Evolutionary conservation across 2,113 vertebrate species (phyloP).

Genomic region (Vulpes lagopus): DNA sequence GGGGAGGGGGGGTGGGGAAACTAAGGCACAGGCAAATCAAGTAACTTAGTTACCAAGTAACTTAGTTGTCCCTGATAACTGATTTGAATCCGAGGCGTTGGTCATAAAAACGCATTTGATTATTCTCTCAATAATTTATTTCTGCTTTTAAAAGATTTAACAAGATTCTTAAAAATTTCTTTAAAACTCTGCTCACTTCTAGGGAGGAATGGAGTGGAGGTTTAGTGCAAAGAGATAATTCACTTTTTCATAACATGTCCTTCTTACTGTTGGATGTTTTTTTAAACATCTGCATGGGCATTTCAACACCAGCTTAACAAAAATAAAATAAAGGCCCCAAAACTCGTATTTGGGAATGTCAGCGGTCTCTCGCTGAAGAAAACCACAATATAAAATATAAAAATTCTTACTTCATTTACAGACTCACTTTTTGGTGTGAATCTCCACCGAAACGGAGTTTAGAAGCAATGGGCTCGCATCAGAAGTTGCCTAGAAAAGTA

Average conservation of each 20-base stretch:
- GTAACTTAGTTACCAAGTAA: not conserved
- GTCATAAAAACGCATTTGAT: not conserved
- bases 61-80: not conserved
- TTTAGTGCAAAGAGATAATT: constrained; percentile 35
- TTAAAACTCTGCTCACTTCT: not conserved
- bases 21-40: not conserved
- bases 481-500: constrained; percentile 66
- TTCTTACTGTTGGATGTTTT: not conserved
- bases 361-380: not conserved
- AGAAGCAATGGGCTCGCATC: not conserved
- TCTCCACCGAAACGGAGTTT: not conserved
- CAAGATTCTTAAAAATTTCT: constrained; percentile 33
- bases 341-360: not conserved
- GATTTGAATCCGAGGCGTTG: not conserved
- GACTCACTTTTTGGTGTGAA: not conserved
- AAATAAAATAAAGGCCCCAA: not conserved
- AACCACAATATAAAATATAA: not conserved
- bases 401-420: not conserved
- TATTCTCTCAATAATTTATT: constrained; percentile 26
- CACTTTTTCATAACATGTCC: not conserved
- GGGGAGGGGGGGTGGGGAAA: not conserved
- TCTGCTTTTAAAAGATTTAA: constrained; percentile 40
- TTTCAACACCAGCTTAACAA: not conserved
- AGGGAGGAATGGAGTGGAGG: not conserved
- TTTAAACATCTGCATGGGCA: not conserved